Evolutionary conservation across 2,888 invertebrate species (phyloP).

Genomic region (Acronicta psi): DNA sequence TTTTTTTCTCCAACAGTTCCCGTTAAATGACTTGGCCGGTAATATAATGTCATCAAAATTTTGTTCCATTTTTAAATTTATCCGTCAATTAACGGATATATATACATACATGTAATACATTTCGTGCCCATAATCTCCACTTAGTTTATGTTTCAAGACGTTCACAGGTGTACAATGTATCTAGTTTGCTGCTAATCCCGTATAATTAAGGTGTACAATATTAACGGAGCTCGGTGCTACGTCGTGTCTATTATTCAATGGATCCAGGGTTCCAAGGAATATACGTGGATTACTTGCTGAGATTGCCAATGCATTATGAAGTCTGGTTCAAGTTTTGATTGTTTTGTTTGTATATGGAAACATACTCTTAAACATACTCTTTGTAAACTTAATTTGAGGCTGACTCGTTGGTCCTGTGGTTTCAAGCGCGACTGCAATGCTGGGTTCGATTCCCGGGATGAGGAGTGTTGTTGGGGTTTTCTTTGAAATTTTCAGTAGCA

Average conservation of each 20-base stretch:
- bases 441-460: no score
- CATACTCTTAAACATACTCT: no score
- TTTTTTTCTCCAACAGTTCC: no score
- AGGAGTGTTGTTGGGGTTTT: no score
- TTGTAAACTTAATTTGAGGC: background rate
- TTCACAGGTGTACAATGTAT: constrained; percentile 47
- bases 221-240: constrained; percentile 57
- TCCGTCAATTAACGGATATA: no score
- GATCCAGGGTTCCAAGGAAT: constrained; percentile 47
- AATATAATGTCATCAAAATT: no score
- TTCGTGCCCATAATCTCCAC: constrained; percentile 39
- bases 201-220: constrained; percentile 60
- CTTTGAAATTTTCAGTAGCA: no score
- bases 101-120: constrained; percentile 21
- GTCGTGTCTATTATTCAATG: constrained; percentile 68
- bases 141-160: constrained; percentile 49
- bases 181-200: constrained; percentile 47
- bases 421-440: no score
- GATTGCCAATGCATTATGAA: constrained; percentile 62
- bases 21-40: no score
- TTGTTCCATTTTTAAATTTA: no score
- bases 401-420: no score
- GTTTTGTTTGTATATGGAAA: constrained; percentile 1
- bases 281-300: constrained; percentile 55
- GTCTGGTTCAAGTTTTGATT: constrained; percentile 36